phyloP scores from a whole-genome alignment of 35 echinoderm and acorn worm genomes.

The Heliocidaris tuberculata region DNA sequence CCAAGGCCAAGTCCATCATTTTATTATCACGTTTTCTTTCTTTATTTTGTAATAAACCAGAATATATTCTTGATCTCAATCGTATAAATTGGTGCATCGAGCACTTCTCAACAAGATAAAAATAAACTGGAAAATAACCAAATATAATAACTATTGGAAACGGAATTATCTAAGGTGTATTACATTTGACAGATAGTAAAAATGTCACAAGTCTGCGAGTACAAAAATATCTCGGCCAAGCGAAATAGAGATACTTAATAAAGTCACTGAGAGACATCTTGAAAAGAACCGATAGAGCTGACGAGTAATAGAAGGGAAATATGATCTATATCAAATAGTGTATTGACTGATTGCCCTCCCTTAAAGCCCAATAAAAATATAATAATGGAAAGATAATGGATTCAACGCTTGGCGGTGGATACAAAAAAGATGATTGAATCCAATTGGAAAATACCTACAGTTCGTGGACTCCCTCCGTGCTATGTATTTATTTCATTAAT shows the following conservation, averaged over 20 bases:
- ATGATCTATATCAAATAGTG: not conserved
- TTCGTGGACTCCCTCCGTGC: not conserved
- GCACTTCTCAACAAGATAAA: not conserved
- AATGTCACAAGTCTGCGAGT: not conserved
- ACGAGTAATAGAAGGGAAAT: conserved; percentile 3
- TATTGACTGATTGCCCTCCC: conserved; percentile 15
- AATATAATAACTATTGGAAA: too few relatives aligned
- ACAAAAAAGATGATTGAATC: conserved; percentile 6
- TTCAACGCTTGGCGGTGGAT: conserved; percentile 14
- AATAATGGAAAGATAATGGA: conserved; percentile 18
- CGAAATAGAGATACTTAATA: not conserved
- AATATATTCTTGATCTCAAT: too few relatives aligned
- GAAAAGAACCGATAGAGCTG: not conserved
- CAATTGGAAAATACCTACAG: conserved; percentile 11
- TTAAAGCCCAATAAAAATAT: conserved; percentile 19
- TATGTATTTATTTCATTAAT: conserved; percentile 2
- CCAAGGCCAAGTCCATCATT: too few relatives aligned
- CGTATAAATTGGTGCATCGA: not conserved
- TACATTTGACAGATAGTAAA: not conserved
- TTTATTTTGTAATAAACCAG: too few relatives aligned
- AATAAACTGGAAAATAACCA: not conserved
- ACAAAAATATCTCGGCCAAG: not conserved
- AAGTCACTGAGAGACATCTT: not conserved
- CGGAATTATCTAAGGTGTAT: too few relatives aligned
- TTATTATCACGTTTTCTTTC: too few relatives aligned